Evolutionary conservation across 1,140 invertebrate genomes (phyloP), one percentile per base, ranked within the genome.

Genomic region (Hirudo medicinalis): DNA sequence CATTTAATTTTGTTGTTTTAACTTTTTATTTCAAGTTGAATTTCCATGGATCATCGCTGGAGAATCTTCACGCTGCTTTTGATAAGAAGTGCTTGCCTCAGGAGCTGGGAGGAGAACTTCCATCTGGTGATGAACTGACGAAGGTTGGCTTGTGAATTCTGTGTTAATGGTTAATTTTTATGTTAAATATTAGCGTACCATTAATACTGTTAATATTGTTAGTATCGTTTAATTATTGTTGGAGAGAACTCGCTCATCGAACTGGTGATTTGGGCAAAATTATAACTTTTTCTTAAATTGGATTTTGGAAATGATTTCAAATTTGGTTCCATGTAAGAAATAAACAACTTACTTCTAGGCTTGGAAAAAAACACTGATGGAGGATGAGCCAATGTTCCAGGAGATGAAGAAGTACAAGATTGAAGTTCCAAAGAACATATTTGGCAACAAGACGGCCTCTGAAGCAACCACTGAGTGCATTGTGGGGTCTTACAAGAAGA

Each of bases 21-120:
- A 4, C n/a, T 32, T 29, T 27, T 55, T 9, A 54, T 54, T 70
- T 27, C 20, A 36, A 70, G 69, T n/a, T 70, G 53, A 70, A 49
- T 0, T 70, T 70, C 22, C 69, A 70, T 22, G 69, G 69, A 8
- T 54, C 43, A 20, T 54, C 43, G 6, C 53, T 53, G 40, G 69
- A 70, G 36, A 70, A 49, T 36, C 69, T 70, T 13, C 54, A 54
- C 22, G 25, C 20, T 25, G 36, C 22, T 49, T 27, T 70, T 17
- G 69, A 27, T 70, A 27, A 49, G 43, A 55, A 54, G 22, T 27
- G n/a, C n/a, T 49, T 70, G 32, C 69, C 69, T 22, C 17, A 70
- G 32, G 69, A 70, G 32, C 22, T 70, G 36, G 69, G 53, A 17
- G 69, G 69, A 9, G 54, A 49, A 9, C 25, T 55, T 8, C 8